Base-by-base conservation (phyloP, 2,888 invertebrate species). In the Tineola bisselliella region DNA sequence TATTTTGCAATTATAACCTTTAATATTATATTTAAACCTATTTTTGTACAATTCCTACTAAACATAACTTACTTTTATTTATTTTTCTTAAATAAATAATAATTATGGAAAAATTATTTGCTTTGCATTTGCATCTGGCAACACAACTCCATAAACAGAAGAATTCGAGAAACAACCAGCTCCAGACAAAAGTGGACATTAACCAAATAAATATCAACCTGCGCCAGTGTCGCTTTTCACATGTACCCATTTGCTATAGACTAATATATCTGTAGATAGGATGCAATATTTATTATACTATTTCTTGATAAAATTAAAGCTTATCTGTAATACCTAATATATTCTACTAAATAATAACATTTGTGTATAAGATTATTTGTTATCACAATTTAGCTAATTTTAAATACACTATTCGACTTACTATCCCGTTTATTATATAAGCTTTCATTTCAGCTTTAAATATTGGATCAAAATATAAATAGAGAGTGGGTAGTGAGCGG, bases 171-270 rank as follows among this genome's bases (percentile, higher is more conserved):
- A 65, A 69, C 67, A 66, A 66, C 66, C 33, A 58, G 25, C 19
- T 30, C 62, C 63, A 71, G 69, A 74, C 71, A 72, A 74, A 73
- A 73, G 70, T 67, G 67, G 68, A 69, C 69, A 69, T 70, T 68
- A 68, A 69, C 68, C 68, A 71, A 73, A 73, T 68, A 72, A 73
- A 73, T 73, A 71, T 65, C 67, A 66, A 68, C 67, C 66, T 66
- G 59, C 62, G 64, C 62, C 64, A 66, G 67, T 68, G 67, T 71
- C 67, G 63, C 67, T 70, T 70, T 71, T 66, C 68, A 65, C 67
- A 67, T 71, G 71, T 68, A 65, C 63, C 13, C 58, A 13, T 13
- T 62, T 61, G 59, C 62, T 63, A 65, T 56, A 70, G 69, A 66
- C 25, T 6, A 17, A 17, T 15, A 12, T 17, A 17, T 12, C 6